Percentiles rank a stretch among this genome's conserved stretches.
These are phyloP conservation scores for Bufotes viridis DNA, from an alignment of 2,797 vertebrate genomes.

Conservation along the genomic window DNA sequence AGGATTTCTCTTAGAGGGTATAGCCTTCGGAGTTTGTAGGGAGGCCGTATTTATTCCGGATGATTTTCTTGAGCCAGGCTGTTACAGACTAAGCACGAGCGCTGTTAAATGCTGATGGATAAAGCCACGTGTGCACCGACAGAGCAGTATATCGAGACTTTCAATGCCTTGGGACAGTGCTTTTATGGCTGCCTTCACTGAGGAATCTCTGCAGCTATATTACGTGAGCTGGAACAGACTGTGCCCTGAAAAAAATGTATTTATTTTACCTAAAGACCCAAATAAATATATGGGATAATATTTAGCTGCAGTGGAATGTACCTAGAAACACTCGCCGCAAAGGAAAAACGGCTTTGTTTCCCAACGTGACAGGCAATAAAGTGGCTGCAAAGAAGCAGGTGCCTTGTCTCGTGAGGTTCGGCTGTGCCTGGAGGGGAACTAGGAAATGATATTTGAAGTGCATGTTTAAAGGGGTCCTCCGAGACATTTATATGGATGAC, in stretches of 20 bases:
- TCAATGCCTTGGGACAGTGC: slow-evolving; percentile 35
- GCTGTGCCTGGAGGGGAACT: background rate
- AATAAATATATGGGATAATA: slow-evolving; percentile 12
- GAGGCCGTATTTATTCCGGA: slow-evolving; percentile 38
- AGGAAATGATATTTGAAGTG: slow-evolving; percentile 17
- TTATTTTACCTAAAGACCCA: background rate
- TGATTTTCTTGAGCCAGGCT: slow-evolving; percentile 29
- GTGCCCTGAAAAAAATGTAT: background rate
- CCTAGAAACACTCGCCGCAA: background rate
- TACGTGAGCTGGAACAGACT: slow-evolving; percentile 34
- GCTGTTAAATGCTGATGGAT: slow-evolving; percentile 39
- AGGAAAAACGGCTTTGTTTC: background rate
- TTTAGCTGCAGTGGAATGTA: background rate
- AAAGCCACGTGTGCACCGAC: slow-evolving; percentile 41
- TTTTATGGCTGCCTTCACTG: slow-evolving; percentile 28
- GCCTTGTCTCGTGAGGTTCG: slow-evolving; percentile 19
- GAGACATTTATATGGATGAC: too few relatives aligned
- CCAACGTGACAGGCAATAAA: slow-evolving; percentile 10
- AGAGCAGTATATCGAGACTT: slow-evolving; percentile 26
- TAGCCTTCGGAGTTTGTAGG: background rate
- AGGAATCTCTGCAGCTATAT: slow-evolving; percentile 16
- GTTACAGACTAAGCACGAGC: slow-evolving; percentile 36
- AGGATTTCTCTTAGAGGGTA: background rate
- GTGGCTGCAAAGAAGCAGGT: background rate
- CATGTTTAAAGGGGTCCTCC: background rate